Base-by-base conservation (phyloP, 2,113 vertebrate genomes). In the Fulmarus glacialis region DNA sequence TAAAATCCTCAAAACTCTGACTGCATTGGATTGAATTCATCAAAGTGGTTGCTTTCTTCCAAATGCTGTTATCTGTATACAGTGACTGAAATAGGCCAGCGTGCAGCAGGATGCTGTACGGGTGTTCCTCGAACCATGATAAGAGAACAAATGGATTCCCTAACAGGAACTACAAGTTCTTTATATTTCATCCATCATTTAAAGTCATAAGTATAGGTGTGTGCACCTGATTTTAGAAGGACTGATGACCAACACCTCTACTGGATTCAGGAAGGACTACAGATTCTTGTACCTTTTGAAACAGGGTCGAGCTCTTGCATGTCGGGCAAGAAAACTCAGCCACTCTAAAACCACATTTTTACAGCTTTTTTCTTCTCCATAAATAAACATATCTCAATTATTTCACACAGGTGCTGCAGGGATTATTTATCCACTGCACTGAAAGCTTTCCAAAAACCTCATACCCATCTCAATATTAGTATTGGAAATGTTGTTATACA, bases 21-120 rank as follows among this genome's bases (percentile, higher is more conserved):
- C 38, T 60, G 15, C 8, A 5, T n/a, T 18, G 3, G n/a, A 72
- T 2, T 64, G 53, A 89, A 55, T 52, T 67, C 78, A 8, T 7
- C 27, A 13, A 73, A 87, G 8, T 6, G 6, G 6, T 53, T 8
- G 1, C 20, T 64, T 86, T 36, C 58, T 80, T 73, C 58, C 40
- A 36, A 63, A 32, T 18, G 21, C 8, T 71, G 10, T 45, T 83
- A 42, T 12, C 27, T 45, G 7, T 52, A 13, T 24, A 20, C 12
- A 47, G 15, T n/a, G n/a, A 29, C 32, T 60, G 48, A 94, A 94
- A 71, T 5, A 59, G 19, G 6, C 12, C 29, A 34, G 10, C 8
- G 4, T 43, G 30, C 18, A 72, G 10, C 23, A 58, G 47, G 11
- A 45, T 63, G 55, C 23, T 45, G 15, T 38, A 10, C 0, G 0